A percentile compares a stretch with the other conserved stretches of the same genome.
Conservation (phyloP, 1,140 invertebrate genomes). For the Pectinophora gossypiella region DNA sequence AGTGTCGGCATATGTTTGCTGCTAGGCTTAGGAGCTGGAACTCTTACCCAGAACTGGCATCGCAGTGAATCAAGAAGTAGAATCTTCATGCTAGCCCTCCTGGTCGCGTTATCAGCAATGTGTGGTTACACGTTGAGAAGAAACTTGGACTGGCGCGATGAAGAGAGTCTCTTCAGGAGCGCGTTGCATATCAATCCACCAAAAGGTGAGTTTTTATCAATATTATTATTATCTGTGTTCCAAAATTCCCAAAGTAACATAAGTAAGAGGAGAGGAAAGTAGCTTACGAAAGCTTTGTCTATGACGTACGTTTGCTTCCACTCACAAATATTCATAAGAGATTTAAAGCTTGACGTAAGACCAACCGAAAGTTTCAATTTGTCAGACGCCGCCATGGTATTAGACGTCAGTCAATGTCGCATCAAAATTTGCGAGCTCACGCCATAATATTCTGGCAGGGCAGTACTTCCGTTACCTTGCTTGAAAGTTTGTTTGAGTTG, state of each 20-base stretch:
- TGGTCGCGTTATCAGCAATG: constrained; percentile 81
- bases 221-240: not conserved
- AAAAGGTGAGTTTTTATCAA: constrained; percentile 86
- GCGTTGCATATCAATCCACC: constrained; percentile 95
- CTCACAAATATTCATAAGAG: not conserved
- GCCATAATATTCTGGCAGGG: constrained; percentile 30
- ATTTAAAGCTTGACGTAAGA: not conserved
- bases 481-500: constrained; percentile 51
- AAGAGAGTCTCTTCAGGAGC: constrained; percentile 94
- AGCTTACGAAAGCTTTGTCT: too few relatives aligned
- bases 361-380: constrained; percentile 22
- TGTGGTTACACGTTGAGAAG: constrained; percentile 86
- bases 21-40: constrained; percentile 83
- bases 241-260: too few relatives aligned
- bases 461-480: constrained; percentile 37
- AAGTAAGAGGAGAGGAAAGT: too few relatives aligned
- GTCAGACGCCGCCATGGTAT: constrained; percentile 9
- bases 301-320: too few relatives aligned
- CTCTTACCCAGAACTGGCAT: constrained; percentile 49
- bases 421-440: constrained; percentile 35
- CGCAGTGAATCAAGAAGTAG: constrained; percentile 73
- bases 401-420: constrained; percentile 24
- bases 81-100: constrained; percentile 67
- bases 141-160: constrained; percentile 94
- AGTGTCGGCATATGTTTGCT: constrained; percentile 96